Percentiles rank a stretch among this genome's conserved stretches.
phyloP scores from a whole-genome alignment of 2,888 invertebrate species.

The Pristionchus mayeri region DNA sequence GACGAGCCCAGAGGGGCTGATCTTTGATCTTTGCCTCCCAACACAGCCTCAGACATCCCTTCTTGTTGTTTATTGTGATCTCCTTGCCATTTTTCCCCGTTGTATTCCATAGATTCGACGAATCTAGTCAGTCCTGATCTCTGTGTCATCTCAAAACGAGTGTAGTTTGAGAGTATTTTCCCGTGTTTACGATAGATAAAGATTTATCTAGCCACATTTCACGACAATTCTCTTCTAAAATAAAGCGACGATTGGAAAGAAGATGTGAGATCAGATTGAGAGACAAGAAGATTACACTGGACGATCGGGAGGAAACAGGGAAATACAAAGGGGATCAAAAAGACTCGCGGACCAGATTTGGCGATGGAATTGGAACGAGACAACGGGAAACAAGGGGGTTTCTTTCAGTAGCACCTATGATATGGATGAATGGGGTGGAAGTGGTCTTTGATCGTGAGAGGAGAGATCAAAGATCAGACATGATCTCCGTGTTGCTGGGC shows the following conservation, averaged over 20 bases:
- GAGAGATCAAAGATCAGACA: slow-evolving; percentile 53
- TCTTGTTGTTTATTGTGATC: not conserved
- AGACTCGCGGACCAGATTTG: slow-evolving; percentile 15
- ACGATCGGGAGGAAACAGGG: not conserved
- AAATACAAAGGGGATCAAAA: not conserved
- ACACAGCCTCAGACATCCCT: not conserved
- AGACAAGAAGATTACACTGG: slow-evolving; percentile 11
- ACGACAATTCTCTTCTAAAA: slow-evolving; percentile 2
- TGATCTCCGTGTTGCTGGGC: slow-evolving; percentile 71
- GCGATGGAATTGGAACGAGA: slow-evolving; percentile 21
- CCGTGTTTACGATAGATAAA: not conserved
- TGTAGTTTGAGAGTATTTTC: not conserved
- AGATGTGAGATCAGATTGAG: not conserved
- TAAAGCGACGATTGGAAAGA: slow-evolving; percentile 32
- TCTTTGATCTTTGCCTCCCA: not conserved
- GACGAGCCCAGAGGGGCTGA: not conserved
- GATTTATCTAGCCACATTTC: not conserved
- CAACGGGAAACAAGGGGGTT: not conserved
- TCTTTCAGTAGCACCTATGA: slow-evolving; percentile 37
- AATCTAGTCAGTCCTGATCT: slow-evolving; percentile 17
- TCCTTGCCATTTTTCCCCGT: not conserved
- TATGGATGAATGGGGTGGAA: not conserved
- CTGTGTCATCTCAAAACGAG: not conserved
- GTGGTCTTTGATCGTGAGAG: slow-evolving; percentile 6
- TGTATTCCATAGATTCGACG: not conserved